phyloP scores from a whole-genome alignment of 2,113 vertebrate genomes.

The Grallaria varia region DNA sequence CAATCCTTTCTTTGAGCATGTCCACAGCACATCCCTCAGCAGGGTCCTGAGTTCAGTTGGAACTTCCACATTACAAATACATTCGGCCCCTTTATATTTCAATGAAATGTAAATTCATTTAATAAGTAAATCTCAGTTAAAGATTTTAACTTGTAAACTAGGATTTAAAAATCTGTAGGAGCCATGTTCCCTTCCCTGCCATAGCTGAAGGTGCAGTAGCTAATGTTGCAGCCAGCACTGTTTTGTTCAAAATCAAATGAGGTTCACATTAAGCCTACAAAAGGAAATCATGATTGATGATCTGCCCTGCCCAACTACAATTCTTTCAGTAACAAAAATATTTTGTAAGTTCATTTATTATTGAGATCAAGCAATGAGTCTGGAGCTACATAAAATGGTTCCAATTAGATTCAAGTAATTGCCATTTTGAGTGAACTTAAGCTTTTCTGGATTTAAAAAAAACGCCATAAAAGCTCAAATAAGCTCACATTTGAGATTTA shows the following conservation, averaged over 20 bases:
- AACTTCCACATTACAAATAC: neutral
- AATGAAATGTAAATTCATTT: neutral
- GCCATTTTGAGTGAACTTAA: slow-evolving; percentile 56
- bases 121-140: neutral
- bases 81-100: neutral
- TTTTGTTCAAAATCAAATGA: slow-evolving; percentile 62
- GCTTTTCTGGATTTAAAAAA: slow-evolving; percentile 52
- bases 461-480: slow-evolving; percentile 54
- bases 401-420: slow-evolving; percentile 70
- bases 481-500: slow-evolving; percentile 64
- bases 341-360: slow-evolving; percentile 63
- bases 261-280: slow-evolving; percentile 52
- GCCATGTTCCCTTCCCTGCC: slow-evolving; percentile 17
- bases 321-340: slow-evolving; percentile 67
- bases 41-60: neutral
- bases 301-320: slow-evolving; percentile 49
- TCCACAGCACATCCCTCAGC: fast-evolving
- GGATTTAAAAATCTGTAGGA: slow-evolving; percentile 36
- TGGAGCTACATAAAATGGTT: slow-evolving; percentile 66
- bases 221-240: slow-evolving; percentile 18
- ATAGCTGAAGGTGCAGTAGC: slow-evolving; percentile 56
- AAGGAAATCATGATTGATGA: slow-evolving; percentile 58
- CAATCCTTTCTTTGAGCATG: neutral
- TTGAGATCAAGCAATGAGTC: slow-evolving; percentile 64
- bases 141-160: slow-evolving; percentile 24